These are phyloP conservation scores for Rhopalosiphum maidis DNA, from an alignment of 1,140 invertebrate genomes.

Conservation along the genomic window DNA sequence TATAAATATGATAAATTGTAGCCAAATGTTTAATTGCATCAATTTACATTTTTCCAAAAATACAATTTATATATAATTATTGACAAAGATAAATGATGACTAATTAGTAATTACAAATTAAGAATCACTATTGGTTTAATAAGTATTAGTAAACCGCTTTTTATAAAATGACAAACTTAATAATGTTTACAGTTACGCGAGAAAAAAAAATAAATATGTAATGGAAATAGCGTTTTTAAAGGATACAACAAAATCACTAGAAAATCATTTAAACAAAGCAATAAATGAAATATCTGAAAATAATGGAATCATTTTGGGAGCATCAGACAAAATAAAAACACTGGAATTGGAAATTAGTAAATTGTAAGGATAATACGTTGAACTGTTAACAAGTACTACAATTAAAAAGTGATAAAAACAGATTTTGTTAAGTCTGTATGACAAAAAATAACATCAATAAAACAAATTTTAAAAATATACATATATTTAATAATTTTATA, in stretches of 20 bases:
- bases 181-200: slow-evolving; percentile 5
- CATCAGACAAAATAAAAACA: slow-evolving; percentile 12
- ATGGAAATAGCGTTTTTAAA: slow-evolving; percentile 26
- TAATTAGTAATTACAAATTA: too few species aligned
- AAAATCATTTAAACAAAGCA: slow-evolving; percentile 35
- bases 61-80: too few species aligned
- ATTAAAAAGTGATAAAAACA: background rate
- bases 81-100: too few species aligned
- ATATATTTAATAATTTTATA: background rate
- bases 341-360: slow-evolving; percentile 45
- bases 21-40: too few species aligned
- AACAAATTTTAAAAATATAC: background rate
- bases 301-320: background rate
- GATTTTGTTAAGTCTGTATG: background rate
- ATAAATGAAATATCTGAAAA: slow-evolving; percentile 10
- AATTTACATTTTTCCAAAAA: too few species aligned
- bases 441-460: background rate
- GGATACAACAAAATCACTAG: background rate
- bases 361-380: background rate
- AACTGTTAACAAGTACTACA: background rate
- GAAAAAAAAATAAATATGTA: slow-evolving; percentile 20
- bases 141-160: too few species aligned
- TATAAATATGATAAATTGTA: too few species aligned
- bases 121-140: too few species aligned
- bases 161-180: background rate